phyloP scores from a whole-genome alignment of 2,888 invertebrate genomes.

The Abrostola tripartita region DNA sequence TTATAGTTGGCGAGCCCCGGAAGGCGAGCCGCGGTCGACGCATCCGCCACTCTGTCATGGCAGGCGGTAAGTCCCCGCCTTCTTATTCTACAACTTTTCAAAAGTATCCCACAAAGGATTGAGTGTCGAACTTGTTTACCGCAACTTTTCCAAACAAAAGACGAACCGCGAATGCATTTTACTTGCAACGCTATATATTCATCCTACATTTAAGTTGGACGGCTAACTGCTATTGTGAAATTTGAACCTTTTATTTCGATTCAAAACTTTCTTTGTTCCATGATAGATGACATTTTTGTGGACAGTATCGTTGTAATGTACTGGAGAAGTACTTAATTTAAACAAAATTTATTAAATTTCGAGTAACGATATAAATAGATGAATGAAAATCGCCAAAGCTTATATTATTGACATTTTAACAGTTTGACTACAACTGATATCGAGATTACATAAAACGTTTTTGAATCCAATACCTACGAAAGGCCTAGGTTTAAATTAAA shows the following conservation, averaged over 20 bases:
- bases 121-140: conserved; percentile 84
- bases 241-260: conserved; percentile 40
- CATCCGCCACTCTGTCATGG: conserved; percentile 64
- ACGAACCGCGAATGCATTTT: conserved; percentile 74
- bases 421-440: no score
- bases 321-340: conserved; percentile 3
- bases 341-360: not conserved
- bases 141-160: conserved; percentile 79
- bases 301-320: not conserved
- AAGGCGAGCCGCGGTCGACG: conserved; percentile 53
- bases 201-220: conserved; percentile 45
- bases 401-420: no score
- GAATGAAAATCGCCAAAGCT: no score
- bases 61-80: conserved; percentile 64
- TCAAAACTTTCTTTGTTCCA: conserved; percentile 20
- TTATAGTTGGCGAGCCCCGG: conserved; percentile 54
- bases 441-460: no score
- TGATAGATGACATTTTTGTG: conserved; percentile 21
- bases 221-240: conserved; percentile 34
- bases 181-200: conserved; percentile 56
- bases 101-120: conserved; percentile 83
- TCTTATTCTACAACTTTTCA: conserved; percentile 74
- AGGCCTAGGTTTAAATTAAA: not conserved
- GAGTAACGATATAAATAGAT: not conserved
- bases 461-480: no score